Evolutionary conservation across 2,113 vertebrate genomes (phyloP), one percentile per base, ranked within the genome.

Genomic region (Apeltes quadracus): DNA sequence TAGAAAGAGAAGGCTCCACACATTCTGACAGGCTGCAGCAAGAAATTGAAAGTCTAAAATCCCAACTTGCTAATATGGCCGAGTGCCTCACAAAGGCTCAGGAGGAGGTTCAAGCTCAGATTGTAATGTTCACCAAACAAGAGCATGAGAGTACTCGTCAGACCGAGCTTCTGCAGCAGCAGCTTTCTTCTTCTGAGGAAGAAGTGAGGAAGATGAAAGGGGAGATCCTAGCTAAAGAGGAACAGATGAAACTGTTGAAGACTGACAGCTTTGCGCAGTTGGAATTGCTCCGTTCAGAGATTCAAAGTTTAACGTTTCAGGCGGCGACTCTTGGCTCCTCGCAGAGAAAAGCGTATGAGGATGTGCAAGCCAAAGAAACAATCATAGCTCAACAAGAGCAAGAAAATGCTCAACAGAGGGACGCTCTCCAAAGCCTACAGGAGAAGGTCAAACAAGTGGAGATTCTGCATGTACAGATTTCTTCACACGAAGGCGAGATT

Each of bases 281-380:
- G 0, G 16, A 62, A 3, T 0, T 61, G 0, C 51, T 82, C 3
- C n/a, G 68, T 20, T 54, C 59, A 46, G 81, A 95, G 53, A 92
- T 94, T 34, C 70, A 90, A 38, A 62, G 65, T 11, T 82, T 96
- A 43, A 94, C 93, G 7, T 68, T 69, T 0, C 93, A 94, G 29
- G 84, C 94, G 1, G 72, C 89, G 1, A 82, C 76, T 64, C 89
- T 95, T 20, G 80, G 75, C 1, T 76, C 71, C 14, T 87, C 87
- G 1, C 57, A 94, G 3, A 84, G 53, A 16, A 89, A 90, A 27
- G 87, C 84, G 38, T 87, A 94, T 10, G 79, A 90, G 0, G 94
- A 97, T 84, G 75, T 96, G 7, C 54, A 93, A 0, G 65, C 46
- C 1, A 85, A 82, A 34, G 72, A 84, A 10, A 1, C 46, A 10